Evolutionary conservation across 2,113 vertebrate species (phyloP), one percentile per base, ranked within the genome.

Genomic region (Carollia perspicillata): DNA sequence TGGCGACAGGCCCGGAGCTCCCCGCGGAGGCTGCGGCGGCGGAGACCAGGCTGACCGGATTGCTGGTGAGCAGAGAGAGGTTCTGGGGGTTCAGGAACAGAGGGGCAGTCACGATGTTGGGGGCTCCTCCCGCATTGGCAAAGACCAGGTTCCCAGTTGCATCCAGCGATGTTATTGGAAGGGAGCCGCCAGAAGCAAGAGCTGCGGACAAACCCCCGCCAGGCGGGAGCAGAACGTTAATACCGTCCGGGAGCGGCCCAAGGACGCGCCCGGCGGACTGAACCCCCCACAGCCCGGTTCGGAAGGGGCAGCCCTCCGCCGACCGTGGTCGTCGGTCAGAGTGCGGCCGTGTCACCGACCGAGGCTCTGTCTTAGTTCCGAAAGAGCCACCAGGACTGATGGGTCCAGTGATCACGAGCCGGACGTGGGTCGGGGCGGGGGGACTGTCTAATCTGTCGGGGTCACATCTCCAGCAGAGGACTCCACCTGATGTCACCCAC

Each of bases 1-100:
- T 99, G 97, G 99, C 98, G 30, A 98, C 98, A 91, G 99, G 98
- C 95, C 98, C 98, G 42, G 99, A 98, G 85, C 98, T 97, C 95
- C 99, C 99, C 87, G 98, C 97, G 55, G 98, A 98, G 93, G 98
- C 98, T 93, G 98, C 98, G 26, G 98, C 98, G 12, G 99, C 99
- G 83, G 99, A 99, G 98, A 99, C 99, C 99, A 99, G 98, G 98
- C 99, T 99, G 97, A 99, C 99, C 0, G 99, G 99, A 98, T 99
- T 99, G 99, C 99, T 99, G 99, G 99, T 99, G 98, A 99, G 99
- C 98, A 99, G 99, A 97, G 99, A 99, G 98, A 99, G 99, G 98
- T 99, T 99, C 98, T 99, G 99, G 97, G 99, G 99, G 98, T 99
- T 99, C 98, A 99, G 99, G 98, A 99, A 99, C 97, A 99, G 98